Conservation (phyloP, 2,113 vertebrate species). For the Falco punctatus region DNA sequence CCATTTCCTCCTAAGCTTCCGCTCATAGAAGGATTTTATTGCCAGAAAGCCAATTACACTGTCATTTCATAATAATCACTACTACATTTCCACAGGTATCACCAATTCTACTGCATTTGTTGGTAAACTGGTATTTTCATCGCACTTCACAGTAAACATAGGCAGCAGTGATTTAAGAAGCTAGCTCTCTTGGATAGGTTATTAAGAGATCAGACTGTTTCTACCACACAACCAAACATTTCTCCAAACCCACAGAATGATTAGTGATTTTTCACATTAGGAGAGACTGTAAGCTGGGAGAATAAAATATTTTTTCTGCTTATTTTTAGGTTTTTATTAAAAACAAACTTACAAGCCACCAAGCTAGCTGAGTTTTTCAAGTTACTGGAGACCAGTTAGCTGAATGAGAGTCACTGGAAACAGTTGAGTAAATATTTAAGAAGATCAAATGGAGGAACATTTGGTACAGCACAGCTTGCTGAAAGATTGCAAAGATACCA, state of each 20-base stretch:
- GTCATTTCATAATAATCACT: background rate
- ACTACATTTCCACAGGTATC: background rate
- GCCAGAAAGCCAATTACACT: background rate
- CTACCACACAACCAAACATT: background rate
- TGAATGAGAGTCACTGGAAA: conserved; percentile 57
- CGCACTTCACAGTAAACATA: background rate
- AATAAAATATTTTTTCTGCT: conserved; percentile 31
- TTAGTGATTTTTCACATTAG: background rate
- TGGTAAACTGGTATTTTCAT: background rate
- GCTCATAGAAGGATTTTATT: background rate
- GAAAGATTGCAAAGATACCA: conserved; percentile 50
- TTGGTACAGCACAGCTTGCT: conserved; percentile 48
- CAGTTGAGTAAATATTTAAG: conserved; percentile 64
- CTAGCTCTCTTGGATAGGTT: background rate
- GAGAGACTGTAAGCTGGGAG: background rate
- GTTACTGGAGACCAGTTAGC: conserved; percentile 54
- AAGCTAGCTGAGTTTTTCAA: conserved; percentile 16
- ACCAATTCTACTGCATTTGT: background rate
- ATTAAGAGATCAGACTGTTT: background rate
- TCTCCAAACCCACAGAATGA: background rate
- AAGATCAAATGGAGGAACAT: conserved; percentile 53
- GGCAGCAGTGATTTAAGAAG: background rate
- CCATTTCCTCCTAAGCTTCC: background rate
- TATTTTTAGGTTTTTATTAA: conserved; percentile 11
- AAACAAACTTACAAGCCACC: conserved; percentile 27